phyloP scores from a whole-genome alignment of 2,797 vertebrate genomes.

The Smutsia gigantea region DNA sequence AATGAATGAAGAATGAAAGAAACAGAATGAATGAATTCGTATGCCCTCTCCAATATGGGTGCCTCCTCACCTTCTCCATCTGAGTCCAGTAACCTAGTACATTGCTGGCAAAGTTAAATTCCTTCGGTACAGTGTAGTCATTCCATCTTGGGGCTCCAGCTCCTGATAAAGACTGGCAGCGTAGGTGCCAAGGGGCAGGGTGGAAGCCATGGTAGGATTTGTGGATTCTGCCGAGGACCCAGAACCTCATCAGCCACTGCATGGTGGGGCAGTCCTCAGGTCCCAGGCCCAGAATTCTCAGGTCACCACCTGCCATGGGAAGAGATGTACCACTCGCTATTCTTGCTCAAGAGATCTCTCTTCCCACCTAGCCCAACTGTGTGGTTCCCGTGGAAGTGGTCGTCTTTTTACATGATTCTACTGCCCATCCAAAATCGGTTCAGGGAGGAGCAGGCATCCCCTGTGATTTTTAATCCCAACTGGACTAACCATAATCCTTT shows the following conservation, averaged over 20 bases:
- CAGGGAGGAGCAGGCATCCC: not conserved
- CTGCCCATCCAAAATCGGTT: not conserved
- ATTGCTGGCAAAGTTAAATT: conserved; percentile 91
- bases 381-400: not conserved
- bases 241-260: conserved; percentile 48
- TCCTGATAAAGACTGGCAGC: not conserved
- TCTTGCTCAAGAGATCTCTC: not conserved
- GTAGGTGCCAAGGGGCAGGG: not conserved
- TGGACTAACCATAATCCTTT: not conserved
- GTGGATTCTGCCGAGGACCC: not conserved
- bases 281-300: not conserved
- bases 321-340: not conserved
- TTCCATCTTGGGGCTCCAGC: not conserved
- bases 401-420: not conserved
- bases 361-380: not conserved
- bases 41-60: not conserved
- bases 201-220: not conserved
- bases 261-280: conserved; percentile 15
- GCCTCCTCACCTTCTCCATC: conserved; percentile 87
- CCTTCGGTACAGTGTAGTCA: conserved; percentile 81
- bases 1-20: not conserved
- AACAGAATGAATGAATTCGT: not conserved
- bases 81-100: conserved; percentile 89
- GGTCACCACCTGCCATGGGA: not conserved
- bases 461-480: not conserved